These are phyloP conservation scores for Orbicella faveolata DNA, from an alignment of 64 coral and sea anemone genomes.

Conservation along the genomic window DNA sequence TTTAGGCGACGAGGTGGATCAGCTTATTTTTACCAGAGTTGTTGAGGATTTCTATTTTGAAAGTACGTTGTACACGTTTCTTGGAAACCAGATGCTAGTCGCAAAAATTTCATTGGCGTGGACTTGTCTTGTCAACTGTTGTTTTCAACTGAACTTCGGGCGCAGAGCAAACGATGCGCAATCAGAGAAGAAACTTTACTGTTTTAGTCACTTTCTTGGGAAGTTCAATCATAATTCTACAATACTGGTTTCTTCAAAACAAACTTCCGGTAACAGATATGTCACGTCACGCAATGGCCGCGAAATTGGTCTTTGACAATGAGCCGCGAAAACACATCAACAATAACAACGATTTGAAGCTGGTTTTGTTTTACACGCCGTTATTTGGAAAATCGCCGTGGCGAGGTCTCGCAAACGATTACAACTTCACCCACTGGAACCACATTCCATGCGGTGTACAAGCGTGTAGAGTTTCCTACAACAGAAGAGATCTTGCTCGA, in stretches of 20 bases:
- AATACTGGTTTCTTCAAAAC: neutral
- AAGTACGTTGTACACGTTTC: neutral
- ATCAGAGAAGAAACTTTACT: neutral
- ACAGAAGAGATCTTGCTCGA: neutral
- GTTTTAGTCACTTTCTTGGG: neutral
- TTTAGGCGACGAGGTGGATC: neutral
- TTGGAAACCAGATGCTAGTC: neutral
- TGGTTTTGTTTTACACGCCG: slow-evolving; percentile 16
- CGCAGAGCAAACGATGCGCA: neutral
- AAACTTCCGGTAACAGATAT: neutral
- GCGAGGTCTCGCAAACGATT: neutral
- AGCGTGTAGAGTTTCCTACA: slow-evolving; percentile 30
- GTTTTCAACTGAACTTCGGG: neutral
- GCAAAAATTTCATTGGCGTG: neutral
- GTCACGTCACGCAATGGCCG: neutral
- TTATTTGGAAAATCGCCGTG: slow-evolving; percentile 1
- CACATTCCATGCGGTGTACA: neutral
- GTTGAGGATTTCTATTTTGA: neutral
- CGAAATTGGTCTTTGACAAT: neutral
- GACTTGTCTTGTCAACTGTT: neutral
- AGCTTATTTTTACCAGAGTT: no score
- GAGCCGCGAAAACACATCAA: neutral
- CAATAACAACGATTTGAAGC: neutral
- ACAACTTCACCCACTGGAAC: neutral
- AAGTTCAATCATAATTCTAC: neutral